Base-by-base conservation (phyloP, 30 jellyfish, hydroid and myxozoan species). In the Euphysa ruthae region DNA sequence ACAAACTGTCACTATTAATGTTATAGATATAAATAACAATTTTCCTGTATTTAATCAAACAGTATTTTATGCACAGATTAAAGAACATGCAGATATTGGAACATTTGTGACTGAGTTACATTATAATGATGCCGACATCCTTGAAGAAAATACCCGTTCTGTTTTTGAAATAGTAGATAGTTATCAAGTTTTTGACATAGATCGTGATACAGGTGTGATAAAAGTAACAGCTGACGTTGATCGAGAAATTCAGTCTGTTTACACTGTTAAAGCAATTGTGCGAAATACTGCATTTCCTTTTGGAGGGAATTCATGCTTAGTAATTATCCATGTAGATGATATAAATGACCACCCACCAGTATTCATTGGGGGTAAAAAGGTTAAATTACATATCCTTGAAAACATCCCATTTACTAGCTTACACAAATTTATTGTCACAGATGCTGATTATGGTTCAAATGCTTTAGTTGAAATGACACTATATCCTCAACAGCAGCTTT, bases 291-390 rank as follows among this genome's bases (percentile, higher is more conserved):
- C 85, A 1, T 75, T 76, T 73, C 93, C 94, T 1, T 74, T 49
- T 51, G 79, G 69, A n/a, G 75, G 85, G 23, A 92, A 81, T 54
- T 49, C 73, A 18, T 93, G 95, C 6, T 44, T 57, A 4, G 89
- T 90, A 21, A 51, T 43, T 4, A 76, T 90, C 32, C 68, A 66
- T 24, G 91, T 90, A 22, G 85, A 82, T 26, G 98, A 90, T 55
- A 70, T 55, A 16, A 90, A 90, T 77, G 98, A 90, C 62, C 71
- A 84, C 49, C 75, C 91, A 3, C 98, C 98, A 15, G 87, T 66
- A 18, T 90, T 90, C 35, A 50, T 71, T 6, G 93, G 63, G 16
- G 95, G 95, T 1, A 35, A 82, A 7, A 43, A 56, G 1, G 69
- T 81, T 24, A 58, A 56, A 33, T 22, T 82, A 35, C 78, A 81